Conservation (phyloP, 2,888 invertebrate genomes). For the Athalia circularis region DNA sequence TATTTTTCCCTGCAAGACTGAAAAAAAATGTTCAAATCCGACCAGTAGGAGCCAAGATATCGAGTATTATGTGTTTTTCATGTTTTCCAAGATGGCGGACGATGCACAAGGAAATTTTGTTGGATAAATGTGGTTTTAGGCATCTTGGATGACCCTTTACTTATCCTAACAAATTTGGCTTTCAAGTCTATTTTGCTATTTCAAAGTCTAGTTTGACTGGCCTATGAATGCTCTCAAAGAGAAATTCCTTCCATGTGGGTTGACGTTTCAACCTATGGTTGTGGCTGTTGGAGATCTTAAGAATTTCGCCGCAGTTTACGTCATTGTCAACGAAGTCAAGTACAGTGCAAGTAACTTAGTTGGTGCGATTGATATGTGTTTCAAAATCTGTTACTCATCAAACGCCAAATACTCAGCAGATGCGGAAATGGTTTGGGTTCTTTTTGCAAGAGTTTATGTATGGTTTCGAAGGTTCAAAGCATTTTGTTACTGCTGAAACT, state of each 20-base stretch:
- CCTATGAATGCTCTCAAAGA: neutral
- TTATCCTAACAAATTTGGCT: no score
- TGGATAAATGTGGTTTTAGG: no score
- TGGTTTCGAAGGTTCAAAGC: neutral
- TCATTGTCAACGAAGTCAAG: neutral
- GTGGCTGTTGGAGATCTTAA: neutral
- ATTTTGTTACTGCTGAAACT: slow-evolving; percentile 20
- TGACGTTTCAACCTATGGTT: neutral
- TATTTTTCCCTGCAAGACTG: no score
- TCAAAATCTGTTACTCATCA: neutral
- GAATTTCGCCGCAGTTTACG: neutral
- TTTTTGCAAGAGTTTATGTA: neutral
- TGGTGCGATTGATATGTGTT: slow-evolving; percentile 13
- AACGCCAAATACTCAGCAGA: slow-evolving; percentile 1
- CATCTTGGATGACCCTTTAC: no score
- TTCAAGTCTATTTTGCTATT: no score
- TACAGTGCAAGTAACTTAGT: neutral
- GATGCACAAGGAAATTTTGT: no score
- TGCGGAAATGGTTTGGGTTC: neutral
- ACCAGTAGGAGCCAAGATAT: no score
- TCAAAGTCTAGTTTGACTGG: no score
- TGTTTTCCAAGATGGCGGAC: no score
- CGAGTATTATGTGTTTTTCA: no score
- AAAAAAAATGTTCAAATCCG: no score
- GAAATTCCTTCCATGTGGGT: neutral